Conservation (phyloP, 2,797 vertebrate species). For the Staurois parvus region DNA sequence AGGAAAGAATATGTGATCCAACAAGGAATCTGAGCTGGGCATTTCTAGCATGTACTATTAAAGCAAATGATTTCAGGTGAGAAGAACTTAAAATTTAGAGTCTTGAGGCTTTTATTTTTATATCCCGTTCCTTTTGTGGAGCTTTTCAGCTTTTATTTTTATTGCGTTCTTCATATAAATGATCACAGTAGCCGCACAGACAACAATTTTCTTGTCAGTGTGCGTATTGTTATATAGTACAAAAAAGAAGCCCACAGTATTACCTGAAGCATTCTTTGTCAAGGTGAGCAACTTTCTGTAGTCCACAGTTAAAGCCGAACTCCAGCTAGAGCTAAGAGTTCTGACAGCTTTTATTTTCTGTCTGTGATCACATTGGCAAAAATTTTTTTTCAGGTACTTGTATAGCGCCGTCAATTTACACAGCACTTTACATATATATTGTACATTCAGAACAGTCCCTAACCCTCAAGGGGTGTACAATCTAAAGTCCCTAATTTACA, state of each 20-base stretch:
- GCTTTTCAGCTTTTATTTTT: neutral
- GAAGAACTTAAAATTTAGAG: slow-evolving; percentile 7
- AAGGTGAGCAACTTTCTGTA: neutral
- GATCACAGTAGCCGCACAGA: neutral
- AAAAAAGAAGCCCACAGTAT: neutral
- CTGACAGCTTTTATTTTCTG: too few relatives aligned
- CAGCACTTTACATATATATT: too few relatives aligned
- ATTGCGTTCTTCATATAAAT: slow-evolving; percentile 16
- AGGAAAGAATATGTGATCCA: neutral
- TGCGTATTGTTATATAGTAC: neutral
- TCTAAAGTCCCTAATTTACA: too few relatives aligned
- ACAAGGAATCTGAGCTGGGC: slow-evolving; percentile 19
- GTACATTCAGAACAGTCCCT: too few relatives aligned
- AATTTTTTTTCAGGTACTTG: too few relatives aligned
- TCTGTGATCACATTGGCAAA: too few relatives aligned
- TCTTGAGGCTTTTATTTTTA: slow-evolving; percentile 13
- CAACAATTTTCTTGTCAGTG: neutral
- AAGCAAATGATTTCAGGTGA: slow-evolving; percentile 17
- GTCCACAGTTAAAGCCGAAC: neutral
- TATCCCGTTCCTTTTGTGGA: neutral
- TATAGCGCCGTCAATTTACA: too few relatives aligned
- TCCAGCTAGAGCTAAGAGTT: too few relatives aligned
- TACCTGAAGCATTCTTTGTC: neutral
- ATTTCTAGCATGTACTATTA: neutral
- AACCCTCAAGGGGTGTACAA: too few relatives aligned